Percentiles rank a stretch among this genome's conserved stretches.
Evolutionary conservation across 1,140 invertebrate genomes (phyloP).

Genomic region (Anoplolepis gracilipes): DNA sequence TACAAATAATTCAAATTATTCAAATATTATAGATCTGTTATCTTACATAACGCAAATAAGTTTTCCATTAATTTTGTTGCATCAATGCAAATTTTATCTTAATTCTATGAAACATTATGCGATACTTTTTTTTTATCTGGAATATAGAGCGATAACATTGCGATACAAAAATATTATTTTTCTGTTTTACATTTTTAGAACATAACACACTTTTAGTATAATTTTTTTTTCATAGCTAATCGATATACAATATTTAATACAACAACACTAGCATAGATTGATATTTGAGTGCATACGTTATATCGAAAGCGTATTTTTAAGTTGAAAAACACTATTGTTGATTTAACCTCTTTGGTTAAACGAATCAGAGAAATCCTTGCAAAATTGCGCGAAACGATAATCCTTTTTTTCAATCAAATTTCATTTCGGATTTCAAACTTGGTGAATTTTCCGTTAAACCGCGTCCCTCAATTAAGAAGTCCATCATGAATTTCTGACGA

Average conservation of each 20-base stretch:
- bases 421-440: conserved; percentile 2
- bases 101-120: background rate
- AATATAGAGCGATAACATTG: background rate
- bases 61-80: background rate
- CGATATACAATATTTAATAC: background rate
- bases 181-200: background rate
- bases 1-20: background rate
- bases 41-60: background rate
- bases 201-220: background rate
- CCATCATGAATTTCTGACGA: conserved; percentile 18
- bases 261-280: background rate
- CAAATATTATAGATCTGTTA: background rate
- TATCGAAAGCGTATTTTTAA: background rate
- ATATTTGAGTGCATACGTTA: background rate
- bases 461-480: conserved; percentile 36
- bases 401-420: conserved; percentile 53
- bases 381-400: conserved; percentile 25
- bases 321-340: background rate
- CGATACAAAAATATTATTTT: background rate
- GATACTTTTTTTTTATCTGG: conserved; percentile 20
- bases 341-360: conserved; percentile 8
- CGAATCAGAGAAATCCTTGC: conserved; percentile 25
- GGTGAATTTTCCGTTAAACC: conserved; percentile 8
- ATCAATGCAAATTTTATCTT: conserved; percentile 32
- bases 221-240: background rate